Evolutionary conservation across 2,888 invertebrate genomes (phyloP), one percentile per base, ranked within the genome.

Genomic region (Ectobius pallidus): DNA sequence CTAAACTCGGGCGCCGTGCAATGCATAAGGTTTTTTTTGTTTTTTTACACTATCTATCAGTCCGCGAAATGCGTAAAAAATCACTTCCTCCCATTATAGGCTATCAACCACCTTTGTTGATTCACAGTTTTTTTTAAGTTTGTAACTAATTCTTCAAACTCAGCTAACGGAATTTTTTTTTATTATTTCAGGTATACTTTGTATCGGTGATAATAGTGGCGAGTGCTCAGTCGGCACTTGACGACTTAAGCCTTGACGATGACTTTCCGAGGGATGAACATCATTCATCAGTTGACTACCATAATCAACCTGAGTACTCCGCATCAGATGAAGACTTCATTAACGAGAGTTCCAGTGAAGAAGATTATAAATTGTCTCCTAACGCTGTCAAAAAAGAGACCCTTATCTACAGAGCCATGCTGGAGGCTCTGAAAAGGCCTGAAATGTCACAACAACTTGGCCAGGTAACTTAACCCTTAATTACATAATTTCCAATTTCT

Each of bases 391-490:
- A 44, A 44, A 61, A 61, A 20, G 39, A 34, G 18, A 27, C 20
- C 0, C 7, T 61, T 1, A 44, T 89, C 20, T 85, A 86, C 76
- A 85, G 85, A 39, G 87, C 87, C 1, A 83, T 90, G 70, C 77
- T 87, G 18, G 84, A 86, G 77, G 89, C 89, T 0, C 80, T 90
- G 79, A 87, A 87, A 76, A 84, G 86, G 78, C 87, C 87, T 65
- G 87, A 86, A 42, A 85, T 89, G 62, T 86, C 87, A 20, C 87
- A 87, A 74, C 87, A 87, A 79, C 87, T 90, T 71, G 86, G 87
- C 0, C 87, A 89, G 81, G 34, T 34, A 34, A 34, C 34, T 6
- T 11, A 34, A n/a, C n/a, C n/a, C n/a, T n/a, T n/a, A n/a, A n/a
- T n/a, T n/a, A n/a, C n/a, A n/a, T n/a, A n/a, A n/a, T n/a, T n/a